phyloP scores from a whole-genome alignment of 2,797 vertebrate genomes.

The Poecilia velifera region DNA sequence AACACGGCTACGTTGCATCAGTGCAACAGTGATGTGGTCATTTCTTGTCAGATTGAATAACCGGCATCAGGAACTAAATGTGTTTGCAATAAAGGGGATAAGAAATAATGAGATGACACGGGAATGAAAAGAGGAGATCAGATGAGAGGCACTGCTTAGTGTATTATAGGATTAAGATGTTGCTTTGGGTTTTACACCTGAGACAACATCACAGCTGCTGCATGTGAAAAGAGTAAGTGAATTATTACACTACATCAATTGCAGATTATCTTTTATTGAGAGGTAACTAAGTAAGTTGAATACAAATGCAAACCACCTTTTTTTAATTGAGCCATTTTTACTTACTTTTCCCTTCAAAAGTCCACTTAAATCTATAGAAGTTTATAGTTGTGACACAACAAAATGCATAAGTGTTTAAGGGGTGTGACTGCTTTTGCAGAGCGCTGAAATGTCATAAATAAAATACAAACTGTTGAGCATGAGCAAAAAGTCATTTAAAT shows the following conservation, averaged over 20 bases:
- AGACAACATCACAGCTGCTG: not conserved
- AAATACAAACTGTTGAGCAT: conserved; percentile 29
- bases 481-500: conserved; percentile 24
- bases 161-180: not conserved
- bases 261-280: not conserved
- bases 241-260: not conserved
- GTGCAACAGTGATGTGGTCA: not conserved
- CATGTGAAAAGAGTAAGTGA: not conserved
- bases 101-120: not conserved
- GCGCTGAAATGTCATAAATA: conserved; percentile 6
- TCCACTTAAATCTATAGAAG: not conserved
- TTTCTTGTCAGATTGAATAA: conserved; percentile 14
- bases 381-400: not conserved
- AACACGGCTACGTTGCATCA: not conserved
- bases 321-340: not conserved
- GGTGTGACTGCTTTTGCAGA: not conserved
- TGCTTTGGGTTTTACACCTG: conserved; percentile 10
- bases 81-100: not conserved
- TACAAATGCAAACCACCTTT: not conserved
- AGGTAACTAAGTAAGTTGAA: not conserved
- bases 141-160: not conserved
- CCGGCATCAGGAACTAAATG: not conserved
- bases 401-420: not conserved
- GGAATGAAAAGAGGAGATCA: conserved; percentile 4
- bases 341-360: not conserved